These are phyloP conservation scores for Athalia cordata DNA, from an alignment of 2,888 invertebrate genomes.

Conservation along the genomic window DNA sequence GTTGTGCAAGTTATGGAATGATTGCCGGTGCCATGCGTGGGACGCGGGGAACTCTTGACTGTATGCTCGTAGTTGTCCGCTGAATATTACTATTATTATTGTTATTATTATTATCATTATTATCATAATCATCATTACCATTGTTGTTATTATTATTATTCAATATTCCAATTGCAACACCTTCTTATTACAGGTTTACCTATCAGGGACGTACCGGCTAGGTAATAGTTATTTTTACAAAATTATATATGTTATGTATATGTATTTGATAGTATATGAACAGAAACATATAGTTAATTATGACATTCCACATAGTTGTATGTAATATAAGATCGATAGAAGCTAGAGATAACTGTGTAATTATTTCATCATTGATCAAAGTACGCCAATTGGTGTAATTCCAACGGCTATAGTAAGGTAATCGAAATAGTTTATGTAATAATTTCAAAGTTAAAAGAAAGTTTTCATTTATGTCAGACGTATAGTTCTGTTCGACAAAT, in stretches of 20 bases:
- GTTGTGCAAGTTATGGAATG: constrained; percentile 29
- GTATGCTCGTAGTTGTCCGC: constrained; percentile 11
- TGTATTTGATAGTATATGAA: background rate
- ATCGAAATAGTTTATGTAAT: too few species aligned
- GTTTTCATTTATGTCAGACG: too few species aligned
- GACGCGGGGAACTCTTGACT: background rate
- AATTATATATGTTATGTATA: background rate
- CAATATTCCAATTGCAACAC: constrained; percentile 40
- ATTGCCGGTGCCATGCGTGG: constrained; percentile 32
- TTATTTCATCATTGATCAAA: too few species aligned
- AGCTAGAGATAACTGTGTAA: too few species aligned
- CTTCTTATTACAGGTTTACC: background rate
- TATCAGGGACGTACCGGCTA: too few species aligned
- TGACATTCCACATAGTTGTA: background rate
- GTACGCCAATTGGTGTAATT: too few species aligned
- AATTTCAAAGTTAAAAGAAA: too few species aligned
- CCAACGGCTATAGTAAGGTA: too few species aligned
- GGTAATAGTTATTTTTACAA: constrained; percentile 25
- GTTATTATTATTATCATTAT: background rate
- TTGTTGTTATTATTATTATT: constrained; percentile 24
- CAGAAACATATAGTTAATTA: constrained; percentile 5
- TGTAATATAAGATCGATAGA: background rate
- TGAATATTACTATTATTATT: constrained; percentile 18
- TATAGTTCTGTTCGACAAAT: too few species aligned
- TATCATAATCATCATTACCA: constrained; percentile 7